Conservation (phyloP, 2,113 vertebrate genomes). For the Mystacornis crossleyi region DNA sequence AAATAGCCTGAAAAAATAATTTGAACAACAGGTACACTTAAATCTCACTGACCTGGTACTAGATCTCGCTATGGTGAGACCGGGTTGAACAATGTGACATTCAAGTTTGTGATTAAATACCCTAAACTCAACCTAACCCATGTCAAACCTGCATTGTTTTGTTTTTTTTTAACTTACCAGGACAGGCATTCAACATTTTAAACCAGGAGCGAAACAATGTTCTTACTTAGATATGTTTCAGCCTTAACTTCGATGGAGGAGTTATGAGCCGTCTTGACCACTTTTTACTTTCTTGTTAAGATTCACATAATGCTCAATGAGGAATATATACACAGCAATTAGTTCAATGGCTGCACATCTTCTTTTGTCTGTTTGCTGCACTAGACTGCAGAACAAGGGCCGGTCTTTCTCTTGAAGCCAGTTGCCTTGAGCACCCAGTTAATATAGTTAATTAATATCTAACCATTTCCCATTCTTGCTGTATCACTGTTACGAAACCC, state of each 20-base stretch:
- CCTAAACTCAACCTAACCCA: neutral
- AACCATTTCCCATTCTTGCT: neutral
- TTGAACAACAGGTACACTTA: neutral
- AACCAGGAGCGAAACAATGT: neutral
- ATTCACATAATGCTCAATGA: neutral
- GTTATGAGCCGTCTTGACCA: neutral
- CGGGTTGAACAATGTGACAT: neutral
- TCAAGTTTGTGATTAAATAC: neutral
- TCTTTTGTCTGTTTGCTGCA: neutral
- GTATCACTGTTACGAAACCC: conserved; percentile 44
- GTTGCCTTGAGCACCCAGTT: neutral
- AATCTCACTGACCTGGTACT: neutral
- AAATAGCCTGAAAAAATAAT: neutral
- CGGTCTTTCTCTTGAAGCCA: neutral
- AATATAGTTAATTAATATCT: conserved; percentile 41
- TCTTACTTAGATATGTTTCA: neutral
- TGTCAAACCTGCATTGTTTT: neutral
- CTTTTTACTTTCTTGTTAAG: neutral
- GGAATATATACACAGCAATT: neutral
- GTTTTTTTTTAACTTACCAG: neutral
- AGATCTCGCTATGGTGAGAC: neutral
- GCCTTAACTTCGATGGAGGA: neutral
- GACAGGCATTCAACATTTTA: neutral
- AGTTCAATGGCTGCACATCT: neutral
- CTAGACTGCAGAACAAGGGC: neutral